Conservation (phyloP, 2,113 vertebrate species). For the Ivindomyrus marchei region DNA sequence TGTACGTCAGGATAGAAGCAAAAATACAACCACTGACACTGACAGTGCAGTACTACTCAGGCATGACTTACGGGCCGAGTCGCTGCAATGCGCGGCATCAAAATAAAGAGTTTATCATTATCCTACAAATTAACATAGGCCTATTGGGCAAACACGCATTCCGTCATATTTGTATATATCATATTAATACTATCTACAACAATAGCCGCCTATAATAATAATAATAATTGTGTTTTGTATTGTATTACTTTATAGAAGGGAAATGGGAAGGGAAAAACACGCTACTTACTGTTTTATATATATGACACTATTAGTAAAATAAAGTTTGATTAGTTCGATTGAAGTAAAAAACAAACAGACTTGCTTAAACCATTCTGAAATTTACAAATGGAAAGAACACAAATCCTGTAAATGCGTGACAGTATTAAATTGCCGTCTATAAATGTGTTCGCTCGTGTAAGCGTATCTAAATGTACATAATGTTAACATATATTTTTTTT, state of each 20-base stretch:
- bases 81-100: neutral
- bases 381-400: neutral
- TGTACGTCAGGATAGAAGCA: neutral
- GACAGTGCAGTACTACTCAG: neutral
- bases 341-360: neutral
- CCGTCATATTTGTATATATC: neutral
- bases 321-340: neutral
- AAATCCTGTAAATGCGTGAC: neutral
- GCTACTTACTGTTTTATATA: neutral
- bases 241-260: neutral
- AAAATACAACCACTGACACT: constrained; percentile 3
- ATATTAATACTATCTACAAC: neutral
- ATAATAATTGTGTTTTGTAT: neutral
- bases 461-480: neutral
- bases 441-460: neutral
- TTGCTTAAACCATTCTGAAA: neutral
- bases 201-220: neutral
- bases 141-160: neutral
- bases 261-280: neutral
- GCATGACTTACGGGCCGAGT: neutral
- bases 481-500: neutral
- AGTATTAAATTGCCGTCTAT: neutral
- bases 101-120: neutral
- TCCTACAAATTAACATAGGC: neutral
- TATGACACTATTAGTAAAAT: neutral